phyloP scores from a whole-genome alignment of 2,888 invertebrate genomes.

The Cerastis leucographa region DNA sequence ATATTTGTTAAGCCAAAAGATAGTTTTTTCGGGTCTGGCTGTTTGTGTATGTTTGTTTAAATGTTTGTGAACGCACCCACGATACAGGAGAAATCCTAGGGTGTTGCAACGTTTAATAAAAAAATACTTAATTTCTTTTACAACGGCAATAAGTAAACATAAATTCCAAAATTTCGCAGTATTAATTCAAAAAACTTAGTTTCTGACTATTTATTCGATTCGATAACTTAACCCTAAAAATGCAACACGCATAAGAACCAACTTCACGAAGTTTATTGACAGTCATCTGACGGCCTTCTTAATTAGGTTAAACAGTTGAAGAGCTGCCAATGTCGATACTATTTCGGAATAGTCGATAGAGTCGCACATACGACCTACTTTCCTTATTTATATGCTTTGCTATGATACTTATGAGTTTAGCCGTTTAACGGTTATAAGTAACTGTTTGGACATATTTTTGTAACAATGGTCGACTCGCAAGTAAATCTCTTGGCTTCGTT shows the following conservation, averaged over 20 bases:
- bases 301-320: constrained; percentile 60
- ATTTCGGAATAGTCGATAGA: constrained; percentile 55
- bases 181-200: neutral
- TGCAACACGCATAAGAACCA: constrained; percentile 19
- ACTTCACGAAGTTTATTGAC: constrained; percentile 24
- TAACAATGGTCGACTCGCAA: constrained; percentile 28
- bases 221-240: constrained; percentile 24
- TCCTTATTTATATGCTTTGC: constrained; percentile 37
- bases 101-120: no score
- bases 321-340: constrained; percentile 59
- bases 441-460: constrained; percentile 51
- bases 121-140: neutral
- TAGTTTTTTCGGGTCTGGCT: no score
- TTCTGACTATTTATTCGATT: neutral
- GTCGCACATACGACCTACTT: constrained; percentile 54
- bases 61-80: no score
- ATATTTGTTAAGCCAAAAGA: no score
- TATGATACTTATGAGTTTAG: constrained; percentile 39
- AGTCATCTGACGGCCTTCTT: constrained; percentile 41
- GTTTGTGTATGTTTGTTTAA: no score
- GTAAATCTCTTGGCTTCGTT: constrained; percentile 15
- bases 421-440: constrained; percentile 52
- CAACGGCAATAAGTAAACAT: neutral
- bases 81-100: no score
- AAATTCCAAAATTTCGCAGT: neutral